Conservation (phyloP, 2,888 invertebrate species). For the Parthenolecanium corni region DNA sequence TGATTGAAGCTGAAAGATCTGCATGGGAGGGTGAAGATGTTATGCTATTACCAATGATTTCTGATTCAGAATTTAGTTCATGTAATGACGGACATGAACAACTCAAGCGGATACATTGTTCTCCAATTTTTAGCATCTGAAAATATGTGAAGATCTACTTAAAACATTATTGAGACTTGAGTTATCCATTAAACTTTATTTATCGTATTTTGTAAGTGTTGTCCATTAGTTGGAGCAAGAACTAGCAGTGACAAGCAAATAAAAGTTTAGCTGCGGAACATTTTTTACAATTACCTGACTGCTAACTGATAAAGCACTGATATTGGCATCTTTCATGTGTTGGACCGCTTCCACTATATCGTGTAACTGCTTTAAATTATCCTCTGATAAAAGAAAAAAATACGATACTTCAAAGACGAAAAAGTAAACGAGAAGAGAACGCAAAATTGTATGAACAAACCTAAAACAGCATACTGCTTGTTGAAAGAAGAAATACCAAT, state of each 20-base stretch:
- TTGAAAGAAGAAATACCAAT: slow-evolving; percentile 5
- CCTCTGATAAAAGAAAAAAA: slow-evolving; percentile 44
- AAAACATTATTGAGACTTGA: too few species aligned
- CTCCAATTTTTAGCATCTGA: slow-evolving; percentile 31
- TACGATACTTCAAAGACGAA: not conserved
- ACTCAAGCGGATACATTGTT: slow-evolving; percentile 47
- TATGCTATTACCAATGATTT: slow-evolving; percentile 41
- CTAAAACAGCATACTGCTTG: slow-evolving; percentile 22
- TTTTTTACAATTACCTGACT: slow-evolving; percentile 8
- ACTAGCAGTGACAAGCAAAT: too few species aligned
- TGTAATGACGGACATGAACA: slow-evolving; percentile 60
- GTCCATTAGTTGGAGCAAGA: too few species aligned
- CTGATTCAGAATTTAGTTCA: slow-evolving; percentile 44
- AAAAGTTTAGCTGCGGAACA: too few species aligned
- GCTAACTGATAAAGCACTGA: slow-evolving; percentile 8
- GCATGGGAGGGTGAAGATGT: slow-evolving; percentile 43
- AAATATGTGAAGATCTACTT: too few species aligned
- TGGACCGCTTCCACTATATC: slow-evolving; percentile 65
- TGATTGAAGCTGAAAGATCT: slow-evolving; percentile 34
- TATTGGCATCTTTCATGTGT: slow-evolving; percentile 52
- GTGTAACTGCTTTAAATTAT: slow-evolving; percentile 61
- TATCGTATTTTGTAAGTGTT: too few species aligned
- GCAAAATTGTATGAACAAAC: not conserved
- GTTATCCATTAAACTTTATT: too few species aligned
- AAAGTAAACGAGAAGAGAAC: not conserved